Evolutionary conservation across 1,140 invertebrate species (phyloP).

Genomic region (Halesus radiatus): DNA sequence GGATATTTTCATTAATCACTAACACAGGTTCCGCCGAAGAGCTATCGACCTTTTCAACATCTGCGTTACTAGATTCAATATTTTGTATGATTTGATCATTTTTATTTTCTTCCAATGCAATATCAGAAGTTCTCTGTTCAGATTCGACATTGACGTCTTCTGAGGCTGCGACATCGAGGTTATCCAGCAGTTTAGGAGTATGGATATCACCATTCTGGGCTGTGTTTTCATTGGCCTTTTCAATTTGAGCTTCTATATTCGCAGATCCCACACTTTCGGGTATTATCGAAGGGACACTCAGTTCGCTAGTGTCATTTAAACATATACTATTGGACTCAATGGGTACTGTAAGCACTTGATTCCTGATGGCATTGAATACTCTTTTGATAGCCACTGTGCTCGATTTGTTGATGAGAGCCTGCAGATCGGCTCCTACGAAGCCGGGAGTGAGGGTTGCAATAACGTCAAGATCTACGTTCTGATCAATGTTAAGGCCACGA

Average conservation of each 20-base stretch:
- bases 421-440: slow-evolving; percentile 96
- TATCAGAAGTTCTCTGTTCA: neutral
- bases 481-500: slow-evolving; percentile 78
- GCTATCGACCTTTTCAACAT: slow-evolving; percentile 41
- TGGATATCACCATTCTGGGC: slow-evolving; percentile 15
- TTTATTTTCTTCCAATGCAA: slow-evolving; percentile 7
- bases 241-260: slow-evolving; percentile 37
- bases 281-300: slow-evolving; percentile 6
- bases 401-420: slow-evolving; percentile 88
- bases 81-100: slow-evolving; percentile 8
- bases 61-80: neutral
- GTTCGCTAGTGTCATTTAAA: slow-evolving; percentile 9
- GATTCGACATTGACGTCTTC: neutral
- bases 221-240: slow-evolving; percentile 40
- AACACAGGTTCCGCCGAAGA: slow-evolving; percentile 45
- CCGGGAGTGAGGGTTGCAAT: slow-evolving; percentile 92
- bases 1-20: neutral
- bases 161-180: neutral
- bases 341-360: neutral
- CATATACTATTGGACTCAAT: neutral
- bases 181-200: neutral
- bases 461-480: slow-evolving; percentile 78
- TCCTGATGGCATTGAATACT: slow-evolving; percentile 59
- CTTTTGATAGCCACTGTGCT: slow-evolving; percentile 87
- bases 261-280: slow-evolving; percentile 28